Evolutionary conservation across 2,888 invertebrate species (phyloP), one percentile per base, ranked within the genome.

Genomic region (Andrena trimmerana): DNA sequence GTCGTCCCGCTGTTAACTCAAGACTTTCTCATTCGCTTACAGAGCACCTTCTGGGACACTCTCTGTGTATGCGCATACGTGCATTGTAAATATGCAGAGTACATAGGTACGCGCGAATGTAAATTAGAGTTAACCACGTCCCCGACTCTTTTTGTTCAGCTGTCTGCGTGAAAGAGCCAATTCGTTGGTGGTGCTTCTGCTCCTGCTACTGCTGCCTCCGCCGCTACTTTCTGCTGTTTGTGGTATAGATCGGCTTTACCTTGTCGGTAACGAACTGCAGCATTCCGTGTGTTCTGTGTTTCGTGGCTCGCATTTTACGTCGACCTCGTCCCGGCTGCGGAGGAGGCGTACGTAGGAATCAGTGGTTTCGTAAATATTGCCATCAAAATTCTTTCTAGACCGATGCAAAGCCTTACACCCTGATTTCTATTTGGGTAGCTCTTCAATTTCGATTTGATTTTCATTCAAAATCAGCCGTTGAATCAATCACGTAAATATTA

Each of bases 61-160:
- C 36, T 65, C 60, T 63, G 36, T 52, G 42, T 36, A 60, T 4
- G 29, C 31, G 59, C 59, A 50, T 67, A 54, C 66, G 67, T 67
- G 33, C 59, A 42, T 70, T 59, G 71, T 67, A 69, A 72, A 71
- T 68, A 74, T 50, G 60, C 74, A 42, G 36, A 69, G 81, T 84
- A 85, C 80, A 73, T 77, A 81, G 73, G 83, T 79, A 48, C 52
- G 62, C 52, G 60, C 48, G 71, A 91, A 91, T 91, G 86, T 88
- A 91, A 91, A 91, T 90, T 90, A 89, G 80, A 85, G 86, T 84
- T 86, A 90, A 88, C 82, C 85, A 88, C 83, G 86, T 88, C 81
- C 24, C 57, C 81, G 84, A 71, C 81, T 84, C 84, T 91, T 91
- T 91, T 91, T 89, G 88, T 87, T 74, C 78, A 62, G 42, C 74